Conservation (phyloP, 2,113 vertebrate species). For the Fregata magnificens region DNA sequence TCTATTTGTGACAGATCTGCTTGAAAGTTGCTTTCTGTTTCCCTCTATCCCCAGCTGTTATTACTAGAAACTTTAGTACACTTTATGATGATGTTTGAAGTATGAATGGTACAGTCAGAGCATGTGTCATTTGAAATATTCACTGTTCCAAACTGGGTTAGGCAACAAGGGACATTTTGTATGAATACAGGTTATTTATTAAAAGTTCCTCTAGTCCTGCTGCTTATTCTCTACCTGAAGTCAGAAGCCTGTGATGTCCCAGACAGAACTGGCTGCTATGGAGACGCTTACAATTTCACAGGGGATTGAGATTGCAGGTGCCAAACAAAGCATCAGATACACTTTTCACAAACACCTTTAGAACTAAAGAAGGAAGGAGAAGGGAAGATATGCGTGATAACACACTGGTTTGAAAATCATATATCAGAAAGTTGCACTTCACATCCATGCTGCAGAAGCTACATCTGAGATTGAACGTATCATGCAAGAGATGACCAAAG, state of each 20-base stretch:
- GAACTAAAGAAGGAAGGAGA: not conserved
- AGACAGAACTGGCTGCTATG: constrained; percentile 1
- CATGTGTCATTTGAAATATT: constrained; percentile 51
- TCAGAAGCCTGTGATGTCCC: constrained; percentile 39
- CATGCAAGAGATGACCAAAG: not conserved
- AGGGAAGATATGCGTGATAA: not conserved
- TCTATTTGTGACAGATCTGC: not conserved
- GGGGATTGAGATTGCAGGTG: not conserved
- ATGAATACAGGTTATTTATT: constrained; percentile 47
- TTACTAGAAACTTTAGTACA: constrained; percentile 24
- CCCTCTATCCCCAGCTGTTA: constrained; percentile 43
- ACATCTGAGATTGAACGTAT: not conserved
- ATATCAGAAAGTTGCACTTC: not conserved
- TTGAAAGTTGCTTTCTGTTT: constrained; percentile 39
- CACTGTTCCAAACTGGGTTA: constrained; percentile 60
- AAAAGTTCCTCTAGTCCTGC: constrained; percentile 14
- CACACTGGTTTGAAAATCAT: not conserved
- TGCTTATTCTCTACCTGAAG: constrained; percentile 50
- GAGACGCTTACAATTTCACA: constrained; percentile 40
- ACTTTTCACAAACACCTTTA: not conserved
- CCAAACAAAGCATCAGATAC: constrained; percentile 19
- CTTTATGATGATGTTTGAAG: constrained; percentile 35
- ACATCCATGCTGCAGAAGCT: not conserved
- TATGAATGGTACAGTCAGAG: constrained; percentile 2
- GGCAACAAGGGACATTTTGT: constrained; percentile 50